These are phyloP conservation scores for Sepioteuthis lessoniana DNA, from an alignment of 2,888 invertebrate species.

Conservation along the genomic window DNA sequence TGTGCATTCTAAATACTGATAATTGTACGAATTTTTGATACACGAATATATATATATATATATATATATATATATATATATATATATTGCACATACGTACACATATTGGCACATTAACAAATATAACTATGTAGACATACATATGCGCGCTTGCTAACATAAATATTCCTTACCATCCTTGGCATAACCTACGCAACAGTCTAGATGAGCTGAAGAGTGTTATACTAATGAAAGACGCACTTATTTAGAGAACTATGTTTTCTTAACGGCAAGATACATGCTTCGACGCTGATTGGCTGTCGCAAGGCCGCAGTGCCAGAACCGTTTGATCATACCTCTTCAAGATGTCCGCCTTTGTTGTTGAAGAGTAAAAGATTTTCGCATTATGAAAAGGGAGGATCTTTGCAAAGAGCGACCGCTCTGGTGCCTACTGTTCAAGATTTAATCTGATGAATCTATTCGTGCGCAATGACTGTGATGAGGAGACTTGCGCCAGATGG, in stretches of 20 bases:
- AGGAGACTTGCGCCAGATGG: background rate
- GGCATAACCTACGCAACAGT: background rate
- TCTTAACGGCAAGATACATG: background rate
- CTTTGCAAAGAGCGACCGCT: background rate
- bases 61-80: too few relatives aligned
- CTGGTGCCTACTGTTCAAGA: background rate
- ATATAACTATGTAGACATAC: background rate
- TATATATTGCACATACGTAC: too few relatives aligned
- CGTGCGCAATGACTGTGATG: background rate
- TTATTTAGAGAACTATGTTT: background rate
- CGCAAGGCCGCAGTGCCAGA: background rate
- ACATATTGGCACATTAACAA: too few relatives aligned
- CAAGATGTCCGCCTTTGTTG: slow-evolving; percentile 6
- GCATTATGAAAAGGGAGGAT: background rate
- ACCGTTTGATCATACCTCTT: background rate
- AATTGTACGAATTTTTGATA: too few relatives aligned
- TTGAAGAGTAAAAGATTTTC: background rate
- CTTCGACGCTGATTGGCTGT: background rate
- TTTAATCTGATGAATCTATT: background rate
- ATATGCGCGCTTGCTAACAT: background rate
- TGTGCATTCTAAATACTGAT: too few relatives aligned
- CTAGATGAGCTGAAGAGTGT: background rate
- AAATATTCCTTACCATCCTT: background rate
- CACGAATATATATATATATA: too few relatives aligned
- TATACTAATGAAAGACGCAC: background rate